A percentile compares a stretch with the other conserved stretches of the same genome.
These are phyloP conservation scores for Apostichopus japonicus DNA, from an alignment of 35 echinoderm and acorn worm genomes.

Conservation along the genomic window DNA sequence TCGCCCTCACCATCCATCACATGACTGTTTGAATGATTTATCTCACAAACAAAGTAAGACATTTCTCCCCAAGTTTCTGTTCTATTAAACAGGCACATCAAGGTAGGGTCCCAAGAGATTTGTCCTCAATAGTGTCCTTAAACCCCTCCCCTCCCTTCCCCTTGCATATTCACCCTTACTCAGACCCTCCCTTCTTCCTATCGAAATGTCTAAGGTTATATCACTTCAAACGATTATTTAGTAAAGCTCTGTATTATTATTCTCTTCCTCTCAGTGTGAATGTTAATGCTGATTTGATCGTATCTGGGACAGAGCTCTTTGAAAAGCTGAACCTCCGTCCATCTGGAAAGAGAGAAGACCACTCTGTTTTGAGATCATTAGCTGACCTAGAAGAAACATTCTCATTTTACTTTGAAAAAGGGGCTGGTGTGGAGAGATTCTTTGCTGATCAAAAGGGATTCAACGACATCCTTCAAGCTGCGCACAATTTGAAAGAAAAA, in stretches of 20 bases:
- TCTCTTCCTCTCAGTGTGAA: constrained; percentile 60
- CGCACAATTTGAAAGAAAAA: constrained; percentile 78
- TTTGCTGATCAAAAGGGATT: constrained; percentile 62
- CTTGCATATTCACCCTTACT: neutral
- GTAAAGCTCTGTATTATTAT: neutral
- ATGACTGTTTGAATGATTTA: too few relatives aligned
- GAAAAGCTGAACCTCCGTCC: constrained; percentile 54
- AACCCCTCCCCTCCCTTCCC: too few relatives aligned
- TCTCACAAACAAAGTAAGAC: too few relatives aligned
- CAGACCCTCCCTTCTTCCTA: neutral
- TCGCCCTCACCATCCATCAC: too few relatives aligned
- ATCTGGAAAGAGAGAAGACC: constrained; percentile 54
- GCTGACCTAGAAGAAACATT: constrained; percentile 81
- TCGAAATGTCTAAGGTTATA: too few relatives aligned
- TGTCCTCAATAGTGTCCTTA: too few relatives aligned
- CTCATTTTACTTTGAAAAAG: constrained; percentile 72
- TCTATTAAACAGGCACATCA: too few relatives aligned
- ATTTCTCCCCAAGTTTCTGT: too few relatives aligned
- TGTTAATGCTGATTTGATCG: constrained; percentile 94
- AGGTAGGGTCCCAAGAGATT: too few relatives aligned
- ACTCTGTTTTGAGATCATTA: constrained; percentile 63
- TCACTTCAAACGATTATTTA: neutral
- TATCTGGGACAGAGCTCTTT: constrained; percentile 82
- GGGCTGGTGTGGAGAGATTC: constrained; percentile 83
- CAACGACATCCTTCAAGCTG: constrained; percentile 61